These are phyloP conservation scores for Callinectes sapidus DNA, from an alignment of 2,888 invertebrate species.

Conservation along the genomic window DNA sequence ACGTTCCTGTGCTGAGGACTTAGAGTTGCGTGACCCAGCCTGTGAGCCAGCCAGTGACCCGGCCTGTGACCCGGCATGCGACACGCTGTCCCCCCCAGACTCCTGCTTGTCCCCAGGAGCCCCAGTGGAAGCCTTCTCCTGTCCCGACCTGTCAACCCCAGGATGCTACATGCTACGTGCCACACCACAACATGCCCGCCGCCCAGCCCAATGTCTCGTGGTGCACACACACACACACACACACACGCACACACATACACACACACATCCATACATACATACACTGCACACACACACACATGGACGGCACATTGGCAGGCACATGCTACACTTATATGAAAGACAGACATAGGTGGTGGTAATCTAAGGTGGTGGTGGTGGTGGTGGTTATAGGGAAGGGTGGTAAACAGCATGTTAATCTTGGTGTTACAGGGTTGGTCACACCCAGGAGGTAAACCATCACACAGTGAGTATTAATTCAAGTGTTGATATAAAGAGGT, in stretches of 20 bases:
- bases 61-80: constrained; percentile 55
- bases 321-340: constrained; percentile 18
- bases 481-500: not conserved
- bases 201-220: not conserved
- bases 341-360: not conserved
- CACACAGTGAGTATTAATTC: not conserved
- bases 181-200: constrained; percentile 17
- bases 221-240: constrained; percentile 1
- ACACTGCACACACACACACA: not conserved
- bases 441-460: not conserved
- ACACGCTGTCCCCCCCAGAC: constrained; percentile 64
- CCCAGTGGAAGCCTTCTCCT: constrained; percentile 65
- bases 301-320: constrained; percentile 29
- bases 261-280: not conserved
- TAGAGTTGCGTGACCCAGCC: constrained; percentile 57
- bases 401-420: not conserved
- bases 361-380: not conserved
- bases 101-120: constrained; percentile 62
- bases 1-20: constrained; percentile 58
- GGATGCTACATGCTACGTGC: constrained; percentile 68
- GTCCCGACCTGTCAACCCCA: constrained; percentile 66
- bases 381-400: constrained; percentile 1
- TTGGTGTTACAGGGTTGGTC: not conserved
- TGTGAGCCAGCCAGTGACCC: constrained; percentile 57
- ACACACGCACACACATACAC: not conserved